phyloP scores from a whole-genome alignment of 2,797 vertebrate genomes.

The Nothura maculosa region DNA sequence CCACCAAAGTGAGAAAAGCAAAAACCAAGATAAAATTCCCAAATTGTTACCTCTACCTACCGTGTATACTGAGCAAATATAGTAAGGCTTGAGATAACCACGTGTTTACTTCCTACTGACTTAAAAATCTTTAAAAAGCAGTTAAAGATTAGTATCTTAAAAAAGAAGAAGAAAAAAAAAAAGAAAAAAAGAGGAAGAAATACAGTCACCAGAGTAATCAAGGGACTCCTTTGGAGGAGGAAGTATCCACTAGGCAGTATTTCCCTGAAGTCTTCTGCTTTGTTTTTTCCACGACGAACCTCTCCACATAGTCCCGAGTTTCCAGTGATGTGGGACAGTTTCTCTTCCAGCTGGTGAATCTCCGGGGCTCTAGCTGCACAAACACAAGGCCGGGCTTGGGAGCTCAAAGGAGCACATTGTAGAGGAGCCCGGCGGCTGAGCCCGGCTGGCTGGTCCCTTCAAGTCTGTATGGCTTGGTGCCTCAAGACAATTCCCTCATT shows the following conservation, averaged over 20 bases:
- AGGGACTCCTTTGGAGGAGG: not conserved
- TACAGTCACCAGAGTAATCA: not conserved
- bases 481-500: slow-evolving; percentile 54
- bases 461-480: slow-evolving; percentile 56
- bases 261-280: not conserved
- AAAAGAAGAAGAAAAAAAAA: not conserved
- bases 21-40: not conserved
- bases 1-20: not conserved
- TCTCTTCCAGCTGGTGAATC: not conserved
- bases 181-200: too few relatives aligned
- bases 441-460: slow-evolving; percentile 37
- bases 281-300: not conserved
- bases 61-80: not conserved
- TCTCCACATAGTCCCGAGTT: not conserved
- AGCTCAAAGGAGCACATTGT: slow-evolving; percentile 56
- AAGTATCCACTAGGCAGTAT: not conserved
- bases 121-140: slow-evolving; percentile 11
- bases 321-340: not conserved
- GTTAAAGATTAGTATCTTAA: not conserved
- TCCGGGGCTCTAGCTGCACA: not conserved
- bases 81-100: slow-evolving; percentile 4
- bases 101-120: slow-evolving; percentile 39
- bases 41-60: not conserved
- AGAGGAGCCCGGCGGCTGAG: not conserved
- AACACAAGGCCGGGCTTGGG: slow-evolving; percentile 12